phyloP scores from a whole-genome alignment of 1,140 invertebrate genomes.

The Xylocopa sonorina region DNA sequence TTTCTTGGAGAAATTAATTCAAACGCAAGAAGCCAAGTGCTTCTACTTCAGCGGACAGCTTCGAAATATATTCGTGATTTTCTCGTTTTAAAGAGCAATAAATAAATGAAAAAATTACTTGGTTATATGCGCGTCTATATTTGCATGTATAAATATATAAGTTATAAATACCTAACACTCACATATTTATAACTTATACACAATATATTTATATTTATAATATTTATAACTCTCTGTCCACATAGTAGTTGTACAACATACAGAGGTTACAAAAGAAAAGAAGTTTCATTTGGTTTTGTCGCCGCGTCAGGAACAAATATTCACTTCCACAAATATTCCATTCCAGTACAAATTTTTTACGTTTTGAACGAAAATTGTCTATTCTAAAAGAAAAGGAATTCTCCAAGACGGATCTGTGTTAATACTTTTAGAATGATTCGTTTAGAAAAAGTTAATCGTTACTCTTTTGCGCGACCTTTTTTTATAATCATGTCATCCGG shows the following conservation, averaged over 20 bases:
- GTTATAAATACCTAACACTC: conserved; percentile 64
- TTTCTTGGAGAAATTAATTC: too few relatives aligned
- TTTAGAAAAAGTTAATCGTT: neutral
- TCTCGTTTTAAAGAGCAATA: too few relatives aligned
- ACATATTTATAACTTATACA: conserved; percentile 61
- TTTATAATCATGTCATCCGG: neutral
- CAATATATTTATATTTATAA: conserved; percentile 53
- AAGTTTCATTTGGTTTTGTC: conserved; percentile 41
- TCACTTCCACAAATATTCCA: neutral
- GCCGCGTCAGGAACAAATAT: conserved; percentile 37
- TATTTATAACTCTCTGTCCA: conserved; percentile 57
- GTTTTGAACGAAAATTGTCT: too few relatives aligned
- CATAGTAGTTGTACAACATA: conserved; percentile 55
- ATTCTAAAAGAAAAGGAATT: neutral
- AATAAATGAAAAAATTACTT: neutral
- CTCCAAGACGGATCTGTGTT: conserved; percentile 8
- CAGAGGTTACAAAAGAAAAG: conserved; percentile 40
- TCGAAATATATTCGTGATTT: too few relatives aligned
- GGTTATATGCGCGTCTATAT: conserved; percentile 64
- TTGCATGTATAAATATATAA: conserved; percentile 69
- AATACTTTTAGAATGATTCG: neutral
- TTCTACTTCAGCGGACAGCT: too few relatives aligned
- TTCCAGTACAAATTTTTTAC: neutral
- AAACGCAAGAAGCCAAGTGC: too few relatives aligned
- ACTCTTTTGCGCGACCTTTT: neutral